These are phyloP conservation scores for Steromphala cineraria DNA, from an alignment of 2,888 invertebrate genomes.

Conservation along the genomic window DNA sequence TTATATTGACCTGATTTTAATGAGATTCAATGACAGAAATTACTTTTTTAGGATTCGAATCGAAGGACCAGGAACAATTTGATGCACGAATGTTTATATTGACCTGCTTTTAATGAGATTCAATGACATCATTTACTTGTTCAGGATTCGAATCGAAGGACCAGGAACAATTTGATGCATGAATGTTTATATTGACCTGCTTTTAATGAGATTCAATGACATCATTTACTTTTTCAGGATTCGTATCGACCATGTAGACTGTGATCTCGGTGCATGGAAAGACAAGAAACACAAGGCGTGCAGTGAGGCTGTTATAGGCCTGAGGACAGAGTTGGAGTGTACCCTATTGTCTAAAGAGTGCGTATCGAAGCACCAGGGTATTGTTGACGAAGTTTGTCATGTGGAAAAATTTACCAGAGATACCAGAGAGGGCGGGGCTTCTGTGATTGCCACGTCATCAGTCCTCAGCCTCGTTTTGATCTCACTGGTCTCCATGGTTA, in stretches of 20 bases:
- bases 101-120: no score
- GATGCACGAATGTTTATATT: no score
- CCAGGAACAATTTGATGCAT: no score
- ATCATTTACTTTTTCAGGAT: slow-evolving; percentile 19
- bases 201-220: background rate
- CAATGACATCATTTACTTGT: no score
- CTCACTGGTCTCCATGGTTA: no score
- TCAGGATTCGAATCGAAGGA: no score
- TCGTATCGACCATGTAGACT: slow-evolving; percentile 26
- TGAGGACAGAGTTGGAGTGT: slow-evolving; percentile 44
- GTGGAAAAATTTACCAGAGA: background rate
- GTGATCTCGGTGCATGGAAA: slow-evolving; percentile 37
- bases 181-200: background rate
- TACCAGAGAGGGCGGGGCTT: background rate
- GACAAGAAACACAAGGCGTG: slow-evolving; percentile 38
- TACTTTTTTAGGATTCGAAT: no score
- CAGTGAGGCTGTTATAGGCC: slow-evolving; percentile 30
- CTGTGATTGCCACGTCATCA: background rate
- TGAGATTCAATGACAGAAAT: no score
- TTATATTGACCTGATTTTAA: no score
- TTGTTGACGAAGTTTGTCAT: background rate
- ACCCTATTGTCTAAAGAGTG: slow-evolving; percentile 32
- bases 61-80: no score
- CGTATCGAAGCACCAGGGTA: background rate
- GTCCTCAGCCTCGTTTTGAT: no score